A percentile compares a stretch with the other conserved stretches of the same genome.
phyloP scores from a whole-genome alignment of 2,888 invertebrate genomes.

The Ichneumoninae sp. region DNA sequence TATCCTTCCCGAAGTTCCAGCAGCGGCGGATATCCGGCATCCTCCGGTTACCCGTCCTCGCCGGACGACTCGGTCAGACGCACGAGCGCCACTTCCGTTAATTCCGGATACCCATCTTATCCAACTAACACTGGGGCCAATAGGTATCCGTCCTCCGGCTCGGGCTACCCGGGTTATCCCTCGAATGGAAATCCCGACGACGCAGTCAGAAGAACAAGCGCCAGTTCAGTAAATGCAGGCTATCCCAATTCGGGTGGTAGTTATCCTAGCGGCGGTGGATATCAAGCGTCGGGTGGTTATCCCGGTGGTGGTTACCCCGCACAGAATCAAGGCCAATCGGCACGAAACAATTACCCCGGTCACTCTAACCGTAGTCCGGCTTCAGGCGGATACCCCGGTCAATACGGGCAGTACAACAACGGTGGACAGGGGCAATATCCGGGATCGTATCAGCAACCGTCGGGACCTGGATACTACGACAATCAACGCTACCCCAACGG shows the following conservation, averaged over 20 bases:
- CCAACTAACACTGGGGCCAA: slow-evolving; percentile 24
- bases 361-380: slow-evolving; percentile 56
- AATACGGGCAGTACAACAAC: slow-evolving; percentile 55
- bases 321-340: slow-evolving; percentile 58
- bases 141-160: slow-evolving; percentile 2
- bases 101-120: slow-evolving; percentile 69
- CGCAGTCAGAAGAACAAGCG: slow-evolving; percentile 65
- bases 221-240: slow-evolving; percentile 72
- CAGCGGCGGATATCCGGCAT: slow-evolving; percentile 30
- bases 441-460: slow-evolving; percentile 63
- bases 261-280: slow-evolving; percentile 60
- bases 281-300: slow-evolving; percentile 58
- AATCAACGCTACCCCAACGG: slow-evolving; percentile 59
- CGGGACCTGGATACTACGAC: slow-evolving; percentile 55
- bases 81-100: slow-evolving; percentile 68
- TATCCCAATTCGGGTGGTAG: slow-evolving; percentile 65
- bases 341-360: slow-evolving; percentile 66
- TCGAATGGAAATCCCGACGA: slow-evolving; percentile 43
- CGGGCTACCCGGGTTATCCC: slow-evolving; percentile 62
- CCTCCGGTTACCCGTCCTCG: slow-evolving; percentile 59
- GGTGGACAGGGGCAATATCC: slow-evolving; percentile 62
- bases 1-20: slow-evolving; percentile 41
- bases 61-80: slow-evolving; percentile 57
- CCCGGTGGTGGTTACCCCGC: slow-evolving; percentile 66
- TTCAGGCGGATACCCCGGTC: slow-evolving; percentile 59